Percentiles rank a stretch among this genome's conserved stretches.
Evolutionary conservation across 2,113 vertebrate species (phyloP).

Genomic region (Bothrops jararaca): DNA sequence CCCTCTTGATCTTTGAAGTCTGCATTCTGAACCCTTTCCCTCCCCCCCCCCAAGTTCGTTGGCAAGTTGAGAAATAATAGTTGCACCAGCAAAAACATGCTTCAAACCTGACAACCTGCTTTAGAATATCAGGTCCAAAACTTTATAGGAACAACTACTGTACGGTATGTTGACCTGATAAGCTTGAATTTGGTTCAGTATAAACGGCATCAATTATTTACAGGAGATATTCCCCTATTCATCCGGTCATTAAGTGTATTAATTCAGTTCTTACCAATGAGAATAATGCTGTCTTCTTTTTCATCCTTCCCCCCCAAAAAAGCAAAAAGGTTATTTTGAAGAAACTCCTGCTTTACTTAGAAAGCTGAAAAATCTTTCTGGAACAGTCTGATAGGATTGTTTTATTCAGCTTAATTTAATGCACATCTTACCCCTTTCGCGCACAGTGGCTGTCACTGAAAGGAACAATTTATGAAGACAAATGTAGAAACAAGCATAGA

Average conservation of each 20-base stretch:
- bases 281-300: not conserved
- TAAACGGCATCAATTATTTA: not conserved
- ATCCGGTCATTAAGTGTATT: not conserved
- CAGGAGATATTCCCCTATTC: not conserved
- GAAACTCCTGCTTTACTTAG: not conserved
- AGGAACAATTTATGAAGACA: not conserved
- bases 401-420: not conserved
- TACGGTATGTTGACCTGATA: not conserved
- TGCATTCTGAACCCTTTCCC: too few relatives aligned
- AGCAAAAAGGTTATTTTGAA: not conserved
- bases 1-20: too few relatives aligned
- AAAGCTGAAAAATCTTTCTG: not conserved
- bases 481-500: not conserved
- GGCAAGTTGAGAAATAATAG: too few relatives aligned
- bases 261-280: not conserved
- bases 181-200: not conserved
- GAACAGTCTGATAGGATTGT: not conserved
- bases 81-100: too few relatives aligned
- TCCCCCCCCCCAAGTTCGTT: too few relatives aligned
- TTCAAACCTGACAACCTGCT: not conserved
- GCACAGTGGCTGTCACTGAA: not conserved
- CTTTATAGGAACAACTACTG: not conserved
- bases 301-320: not conserved
- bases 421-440: not conserved
- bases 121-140: not conserved